A percentile compares a stretch with the other conserved stretches of the same genome.
Conservation (phyloP, 2,888 invertebrate species). For the Nephrotoma appendiculata region DNA sequence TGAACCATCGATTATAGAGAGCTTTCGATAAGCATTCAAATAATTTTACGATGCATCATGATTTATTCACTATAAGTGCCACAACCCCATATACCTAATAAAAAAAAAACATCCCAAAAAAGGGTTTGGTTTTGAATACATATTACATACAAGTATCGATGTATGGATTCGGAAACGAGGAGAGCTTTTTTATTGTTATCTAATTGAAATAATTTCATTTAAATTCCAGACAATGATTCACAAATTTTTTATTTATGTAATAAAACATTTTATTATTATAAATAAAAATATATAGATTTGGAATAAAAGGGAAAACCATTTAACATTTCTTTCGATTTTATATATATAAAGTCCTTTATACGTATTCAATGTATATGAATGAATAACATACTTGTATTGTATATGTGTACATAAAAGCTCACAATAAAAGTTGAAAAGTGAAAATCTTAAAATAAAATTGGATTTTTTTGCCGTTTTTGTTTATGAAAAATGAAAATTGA, state of each 20-base stretch:
- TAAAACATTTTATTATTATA: neutral
- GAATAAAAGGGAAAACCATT: neutral
- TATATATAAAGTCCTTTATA: neutral
- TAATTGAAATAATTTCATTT: neutral
- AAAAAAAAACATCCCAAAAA: neutral
- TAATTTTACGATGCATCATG: neutral
- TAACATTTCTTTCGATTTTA: neutral
- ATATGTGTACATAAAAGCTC: neutral
- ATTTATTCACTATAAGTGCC: neutral
- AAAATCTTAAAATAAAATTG: neutral
- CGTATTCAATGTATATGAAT: neutral
- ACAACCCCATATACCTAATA: neutral
- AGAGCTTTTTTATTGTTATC: neutral
- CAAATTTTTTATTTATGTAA: neutral
- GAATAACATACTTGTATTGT: neutral
- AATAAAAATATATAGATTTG: neutral
- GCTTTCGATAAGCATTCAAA: neutral
- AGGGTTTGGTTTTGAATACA: neutral
- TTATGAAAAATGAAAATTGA: neutral
- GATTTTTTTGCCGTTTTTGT: neutral
- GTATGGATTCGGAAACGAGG: neutral
- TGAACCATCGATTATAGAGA: neutral
- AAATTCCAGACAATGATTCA: neutral
- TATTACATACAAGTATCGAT: neutral
- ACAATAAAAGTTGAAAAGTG: neutral